Evolutionary conservation across 2,113 vertebrate genomes (phyloP).

Genomic region (Macquaria ambigua): DNA sequence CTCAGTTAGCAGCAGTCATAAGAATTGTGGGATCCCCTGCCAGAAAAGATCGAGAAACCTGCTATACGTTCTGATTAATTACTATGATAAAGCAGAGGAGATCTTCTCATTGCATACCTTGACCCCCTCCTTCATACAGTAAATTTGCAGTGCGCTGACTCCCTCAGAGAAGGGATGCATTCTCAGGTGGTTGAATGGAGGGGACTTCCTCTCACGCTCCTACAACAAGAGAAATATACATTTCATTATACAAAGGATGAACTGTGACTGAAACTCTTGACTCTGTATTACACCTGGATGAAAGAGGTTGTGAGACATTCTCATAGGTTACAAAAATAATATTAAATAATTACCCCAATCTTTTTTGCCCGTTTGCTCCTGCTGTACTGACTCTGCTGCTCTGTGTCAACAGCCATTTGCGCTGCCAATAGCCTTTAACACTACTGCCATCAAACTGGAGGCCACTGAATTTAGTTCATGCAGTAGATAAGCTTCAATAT

Average conservation of each 20-base stretch:
- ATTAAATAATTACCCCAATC: too few species aligned
- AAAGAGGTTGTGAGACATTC: neutral
- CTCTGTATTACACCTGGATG: neutral
- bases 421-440: neutral
- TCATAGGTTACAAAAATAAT: neutral
- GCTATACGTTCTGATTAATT: neutral
- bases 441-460: neutral
- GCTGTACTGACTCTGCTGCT: neutral
- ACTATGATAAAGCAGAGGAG: neutral
- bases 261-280: neutral
- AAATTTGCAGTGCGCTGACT: slow-evolving; percentile 98
- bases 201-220: slow-evolving; percentile 96
- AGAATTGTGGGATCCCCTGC: neutral
- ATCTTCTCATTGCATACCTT: slow-evolving; percentile 86
- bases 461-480: neutral
- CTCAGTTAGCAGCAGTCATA: neutral
- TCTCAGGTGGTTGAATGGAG: slow-evolving; percentile 96
- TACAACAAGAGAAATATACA: slow-evolving; percentile 66
- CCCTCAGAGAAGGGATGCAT: slow-evolving; percentile 98
- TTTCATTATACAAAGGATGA: neutral
- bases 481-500: neutral
- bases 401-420: neutral
- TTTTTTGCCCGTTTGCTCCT: neutral
- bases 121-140: slow-evolving; percentile 99
- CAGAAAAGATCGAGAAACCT: neutral